phyloP scores from a whole-genome alignment of 1,140 invertebrate species.

The Bactericera cockerelli region DNA sequence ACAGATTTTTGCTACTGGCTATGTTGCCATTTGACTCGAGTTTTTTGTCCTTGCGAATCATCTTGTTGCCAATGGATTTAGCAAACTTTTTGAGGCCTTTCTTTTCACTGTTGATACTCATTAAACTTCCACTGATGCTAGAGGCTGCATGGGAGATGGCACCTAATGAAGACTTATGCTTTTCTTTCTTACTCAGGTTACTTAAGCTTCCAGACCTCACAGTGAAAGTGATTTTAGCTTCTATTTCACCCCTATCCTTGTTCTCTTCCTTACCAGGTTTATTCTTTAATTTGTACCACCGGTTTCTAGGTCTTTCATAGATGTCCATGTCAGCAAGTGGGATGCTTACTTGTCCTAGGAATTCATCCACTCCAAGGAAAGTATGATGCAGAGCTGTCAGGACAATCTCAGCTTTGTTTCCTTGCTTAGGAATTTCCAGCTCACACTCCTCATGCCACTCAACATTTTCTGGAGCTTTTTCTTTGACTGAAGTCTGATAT shows the following conservation, averaged over 20 bases:
- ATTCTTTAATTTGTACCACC: constrained; percentile 42
- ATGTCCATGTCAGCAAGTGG: constrained; percentile 75
- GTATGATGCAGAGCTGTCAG: constrained; percentile 76
- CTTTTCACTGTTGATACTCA: constrained; percentile 72
- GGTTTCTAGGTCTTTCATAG: constrained; percentile 71
- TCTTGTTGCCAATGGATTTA: constrained; percentile 50
- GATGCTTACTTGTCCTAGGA: constrained; percentile 67
- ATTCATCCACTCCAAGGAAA: constrained; percentile 81
- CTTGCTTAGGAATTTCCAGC: constrained; percentile 69
- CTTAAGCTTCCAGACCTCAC: constrained; percentile 65
- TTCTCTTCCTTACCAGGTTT: constrained; percentile 63
- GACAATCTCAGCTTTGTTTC: constrained; percentile 69
- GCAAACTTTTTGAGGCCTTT: constrained; percentile 71
- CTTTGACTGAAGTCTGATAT: constrained; percentile 88
- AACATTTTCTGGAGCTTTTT: constrained; percentile 61
- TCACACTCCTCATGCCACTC: constrained; percentile 96
- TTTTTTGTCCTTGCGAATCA: constrained; percentile 15
- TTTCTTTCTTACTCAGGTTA: constrained; percentile 70
- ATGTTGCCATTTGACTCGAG: constrained; percentile 5
- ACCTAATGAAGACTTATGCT: constrained; percentile 65
- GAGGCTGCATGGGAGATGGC: constrained; percentile 55
- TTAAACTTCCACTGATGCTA: constrained; percentile 57
- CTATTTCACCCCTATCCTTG: constrained; percentile 77
- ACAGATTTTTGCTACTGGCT: neutral
- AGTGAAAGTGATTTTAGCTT: constrained; percentile 73